These are phyloP conservation scores for Zaprionus capensis DNA, from an alignment of 1,140 invertebrate genomes.

Conservation along the genomic window DNA sequence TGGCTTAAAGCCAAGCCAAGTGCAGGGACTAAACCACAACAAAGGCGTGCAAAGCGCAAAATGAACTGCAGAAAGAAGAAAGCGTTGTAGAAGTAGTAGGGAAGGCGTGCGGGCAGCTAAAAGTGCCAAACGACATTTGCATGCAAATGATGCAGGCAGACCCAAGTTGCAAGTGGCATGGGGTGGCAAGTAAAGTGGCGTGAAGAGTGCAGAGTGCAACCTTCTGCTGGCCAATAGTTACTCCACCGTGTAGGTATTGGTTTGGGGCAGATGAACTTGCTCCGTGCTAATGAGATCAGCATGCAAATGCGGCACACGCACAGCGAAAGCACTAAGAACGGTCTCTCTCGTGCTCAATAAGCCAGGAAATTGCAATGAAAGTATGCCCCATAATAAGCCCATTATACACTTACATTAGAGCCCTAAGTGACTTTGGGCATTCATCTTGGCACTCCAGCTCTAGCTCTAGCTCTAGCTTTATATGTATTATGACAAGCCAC, in stretches of 20 bases:
- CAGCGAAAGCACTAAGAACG: background rate
- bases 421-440: constrained; percentile 54
- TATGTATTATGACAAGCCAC: constrained; percentile 65
- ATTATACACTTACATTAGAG: constrained; percentile 45
- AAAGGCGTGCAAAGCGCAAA: constrained; percentile 73
- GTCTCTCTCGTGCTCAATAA: constrained; percentile 27
- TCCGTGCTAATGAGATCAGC: constrained; percentile 80
- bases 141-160: constrained; percentile 78
- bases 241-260: constrained; percentile 36
- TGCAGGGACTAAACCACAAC: constrained; percentile 70
- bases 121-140: constrained; percentile 78
- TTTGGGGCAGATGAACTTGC: constrained; percentile 66
- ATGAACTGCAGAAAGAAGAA: constrained; percentile 53
- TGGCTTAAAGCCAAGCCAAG: constrained; percentile 63
- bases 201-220: background rate
- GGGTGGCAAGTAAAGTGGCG: no score
- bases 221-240: constrained; percentile 22
- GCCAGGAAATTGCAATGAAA: constrained; percentile 78
- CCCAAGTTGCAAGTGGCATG: background rate
- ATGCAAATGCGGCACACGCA: constrained; percentile 61
- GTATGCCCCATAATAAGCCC: constrained; percentile 64
- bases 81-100: background rate
- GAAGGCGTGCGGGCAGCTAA: constrained; percentile 22
- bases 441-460: constrained; percentile 21
- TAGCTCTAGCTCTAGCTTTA: background rate